These are phyloP conservation scores for Pseudochirops cupreus DNA, from an alignment of 2,797 vertebrate species.

Conservation along the genomic window DNA sequence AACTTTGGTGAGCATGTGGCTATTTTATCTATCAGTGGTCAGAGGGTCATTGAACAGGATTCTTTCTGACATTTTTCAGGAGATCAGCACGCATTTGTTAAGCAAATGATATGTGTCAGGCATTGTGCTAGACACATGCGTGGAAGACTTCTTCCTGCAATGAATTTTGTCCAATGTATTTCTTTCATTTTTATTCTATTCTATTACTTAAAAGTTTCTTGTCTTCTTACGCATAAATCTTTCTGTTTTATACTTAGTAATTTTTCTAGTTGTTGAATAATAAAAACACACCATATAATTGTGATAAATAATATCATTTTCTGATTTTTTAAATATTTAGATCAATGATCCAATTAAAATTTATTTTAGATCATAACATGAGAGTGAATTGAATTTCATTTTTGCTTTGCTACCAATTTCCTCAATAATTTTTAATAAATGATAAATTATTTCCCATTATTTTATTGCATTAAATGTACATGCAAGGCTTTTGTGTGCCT, in stretches of 20 bases:
- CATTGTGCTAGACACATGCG: neutral
- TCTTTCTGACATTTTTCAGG: neutral
- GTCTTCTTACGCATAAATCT: too few species aligned
- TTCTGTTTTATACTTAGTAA: neutral
- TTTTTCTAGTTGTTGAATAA: neutral
- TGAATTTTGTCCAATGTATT: neutral
- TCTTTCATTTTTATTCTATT: neutral
- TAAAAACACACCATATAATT: neutral
- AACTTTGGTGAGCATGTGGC: neutral
- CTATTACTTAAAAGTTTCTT: neutral
- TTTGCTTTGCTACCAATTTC: neutral
- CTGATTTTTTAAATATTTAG: neutral
- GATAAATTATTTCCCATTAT: neutral
- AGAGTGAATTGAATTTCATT: neutral
- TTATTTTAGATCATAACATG: neutral
- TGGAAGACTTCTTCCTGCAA: neutral
- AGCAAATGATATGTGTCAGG: neutral
- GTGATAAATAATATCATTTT: neutral
- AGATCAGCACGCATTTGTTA: neutral
- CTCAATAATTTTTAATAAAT: neutral
- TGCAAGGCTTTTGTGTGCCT: neutral
- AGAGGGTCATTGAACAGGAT: neutral
- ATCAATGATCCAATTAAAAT: neutral
- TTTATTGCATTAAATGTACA: neutral
- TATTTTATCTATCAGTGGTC: neutral